Evolutionary conservation across 1,140 invertebrate species (phyloP).

Genomic region (Papilio glaucus): DNA sequence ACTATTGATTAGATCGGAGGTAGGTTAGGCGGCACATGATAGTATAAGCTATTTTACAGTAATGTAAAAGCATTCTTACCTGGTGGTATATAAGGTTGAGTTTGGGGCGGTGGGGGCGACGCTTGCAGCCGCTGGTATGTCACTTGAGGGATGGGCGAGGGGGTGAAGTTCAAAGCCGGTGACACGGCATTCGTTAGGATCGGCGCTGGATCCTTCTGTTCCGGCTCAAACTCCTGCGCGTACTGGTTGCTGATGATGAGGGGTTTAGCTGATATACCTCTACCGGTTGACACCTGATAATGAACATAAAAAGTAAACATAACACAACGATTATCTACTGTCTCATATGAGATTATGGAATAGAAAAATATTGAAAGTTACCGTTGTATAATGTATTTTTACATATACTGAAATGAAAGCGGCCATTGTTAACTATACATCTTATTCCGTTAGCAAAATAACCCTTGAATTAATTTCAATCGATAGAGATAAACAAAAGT

Average conservation of each 20-base stretch:
- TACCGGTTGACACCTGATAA: slow-evolving; percentile 67
- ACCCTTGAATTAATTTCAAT: not conserved
- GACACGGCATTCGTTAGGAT: slow-evolving; percentile 41
- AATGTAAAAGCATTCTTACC: slow-evolving; percentile 52
- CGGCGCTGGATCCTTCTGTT: slow-evolving; percentile 60
- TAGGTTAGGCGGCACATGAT: too few species aligned
- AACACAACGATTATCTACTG: not conserved
- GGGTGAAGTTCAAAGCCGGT: slow-evolving; percentile 44
- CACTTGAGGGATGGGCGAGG: slow-evolving; percentile 45
- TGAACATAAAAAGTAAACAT: not conserved
- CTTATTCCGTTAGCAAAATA: not conserved
- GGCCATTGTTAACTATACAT: too few species aligned
- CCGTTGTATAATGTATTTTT: too few species aligned
- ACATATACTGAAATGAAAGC: too few species aligned
- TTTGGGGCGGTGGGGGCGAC: slow-evolving; percentile 54
- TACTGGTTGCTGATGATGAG: slow-evolving; percentile 81
- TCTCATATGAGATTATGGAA: too few species aligned
- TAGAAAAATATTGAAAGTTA: too few species aligned
- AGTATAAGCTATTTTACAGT: too few species aligned
- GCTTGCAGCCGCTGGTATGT: slow-evolving; percentile 44
- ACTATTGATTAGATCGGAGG: too few species aligned
- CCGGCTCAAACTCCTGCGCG: slow-evolving; percentile 75
- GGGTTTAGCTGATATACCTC: slow-evolving; percentile 65
- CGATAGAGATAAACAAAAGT: not conserved
- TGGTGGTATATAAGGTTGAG: slow-evolving; percentile 73